Conservation (phyloP, 2,113 vertebrate species). For the Lota lota region DNA sequence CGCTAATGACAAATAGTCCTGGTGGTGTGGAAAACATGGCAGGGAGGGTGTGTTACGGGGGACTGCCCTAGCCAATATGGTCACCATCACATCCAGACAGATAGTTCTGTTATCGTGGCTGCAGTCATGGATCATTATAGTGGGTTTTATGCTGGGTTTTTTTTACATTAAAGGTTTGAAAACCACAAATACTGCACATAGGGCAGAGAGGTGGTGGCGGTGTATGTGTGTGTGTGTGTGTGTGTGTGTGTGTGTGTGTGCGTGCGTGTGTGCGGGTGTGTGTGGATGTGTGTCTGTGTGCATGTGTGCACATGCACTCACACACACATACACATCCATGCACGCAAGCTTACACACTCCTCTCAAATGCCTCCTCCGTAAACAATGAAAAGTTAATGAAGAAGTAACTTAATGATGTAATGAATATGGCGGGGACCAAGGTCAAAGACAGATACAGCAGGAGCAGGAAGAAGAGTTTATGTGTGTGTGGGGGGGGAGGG, state of each 20-base stretch:
- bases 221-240: no score
- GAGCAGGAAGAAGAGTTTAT: constrained; percentile 34
- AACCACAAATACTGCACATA: no score
- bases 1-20: constrained; percentile 70
- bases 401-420: constrained; percentile 85
- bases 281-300: neutral
- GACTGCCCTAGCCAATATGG: no score
- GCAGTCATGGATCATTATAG: constrained; percentile 21
- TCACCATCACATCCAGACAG: no score
- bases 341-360: constrained; percentile 2
- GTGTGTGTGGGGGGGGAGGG: no score
- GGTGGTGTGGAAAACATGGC: constrained; percentile 17
- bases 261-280: neutral
- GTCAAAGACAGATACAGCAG: constrained; percentile 72
- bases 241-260: neutral
- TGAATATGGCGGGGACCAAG: constrained; percentile 78
- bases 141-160: constrained; percentile 10
- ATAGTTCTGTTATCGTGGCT: no score
- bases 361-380: constrained; percentile 62
- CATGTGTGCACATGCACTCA: neutral
- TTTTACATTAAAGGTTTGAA: neutral
- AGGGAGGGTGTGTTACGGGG: no score
- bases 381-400: constrained; percentile 86
- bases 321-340: neutral
- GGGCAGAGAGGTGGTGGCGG: no score